phyloP scores from a whole-genome alignment of 1,140 invertebrate species.

The Stratiolaelaps scimitus region DNA sequence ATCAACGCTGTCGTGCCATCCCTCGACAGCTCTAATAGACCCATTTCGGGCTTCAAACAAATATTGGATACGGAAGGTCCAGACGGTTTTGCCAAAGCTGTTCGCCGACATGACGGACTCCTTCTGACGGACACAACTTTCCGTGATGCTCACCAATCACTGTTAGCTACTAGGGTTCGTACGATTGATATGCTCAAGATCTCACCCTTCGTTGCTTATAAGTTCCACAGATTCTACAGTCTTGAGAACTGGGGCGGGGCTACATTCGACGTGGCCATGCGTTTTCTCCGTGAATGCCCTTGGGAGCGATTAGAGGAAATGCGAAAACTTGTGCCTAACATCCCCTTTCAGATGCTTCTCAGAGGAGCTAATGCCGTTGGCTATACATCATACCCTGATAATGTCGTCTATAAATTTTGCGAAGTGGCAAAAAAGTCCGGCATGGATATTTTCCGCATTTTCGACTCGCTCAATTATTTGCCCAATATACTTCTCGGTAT shows the following conservation, averaged over 20 bases:
- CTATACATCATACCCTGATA: constrained; percentile 98
- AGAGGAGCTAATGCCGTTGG: constrained; percentile 96
- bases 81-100: constrained; percentile 85
- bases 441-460: constrained; percentile 28
- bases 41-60: constrained; percentile 66
- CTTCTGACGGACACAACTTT: constrained; percentile 95
- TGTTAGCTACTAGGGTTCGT: constrained; percentile 84
- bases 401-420: constrained; percentile 71
- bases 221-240: constrained; percentile 67
- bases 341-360: constrained; percentile 98
- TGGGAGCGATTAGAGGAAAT: constrained; percentile 91
- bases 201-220: constrained; percentile 85
- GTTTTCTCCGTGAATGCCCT: constrained; percentile 96
- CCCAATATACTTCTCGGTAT: constrained; percentile 23
- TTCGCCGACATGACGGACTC: constrained; percentile 70
- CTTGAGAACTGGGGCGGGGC: constrained; percentile 96
- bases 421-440: constrained; percentile 14
- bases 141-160: constrained; percentile 93
- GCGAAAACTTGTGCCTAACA: constrained; percentile 84
- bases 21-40: constrained; percentile 1
- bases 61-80: constrained; percentile 77
- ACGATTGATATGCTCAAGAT: constrained; percentile 83
- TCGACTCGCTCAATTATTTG: constrained; percentile 27
- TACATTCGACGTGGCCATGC: constrained; percentile 91
- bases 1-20: constrained; percentile 70